Conservation (phyloP, 2,797 vertebrate species). For the Brachyalestes nurse region DNA sequence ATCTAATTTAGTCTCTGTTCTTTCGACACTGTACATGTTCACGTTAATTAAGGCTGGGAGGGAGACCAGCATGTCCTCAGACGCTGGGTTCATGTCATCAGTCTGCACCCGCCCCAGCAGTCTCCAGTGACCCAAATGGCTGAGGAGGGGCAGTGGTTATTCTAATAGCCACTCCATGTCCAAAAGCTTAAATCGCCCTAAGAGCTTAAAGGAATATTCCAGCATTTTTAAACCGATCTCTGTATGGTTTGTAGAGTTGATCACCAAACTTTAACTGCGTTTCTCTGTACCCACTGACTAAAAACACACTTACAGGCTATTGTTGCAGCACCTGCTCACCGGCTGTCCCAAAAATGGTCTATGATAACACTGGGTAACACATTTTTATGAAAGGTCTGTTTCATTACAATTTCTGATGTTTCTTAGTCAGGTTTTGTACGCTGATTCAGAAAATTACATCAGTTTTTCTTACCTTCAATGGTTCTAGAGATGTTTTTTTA, state of each 20-base stretch:
- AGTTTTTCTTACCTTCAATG: too few relatives aligned
- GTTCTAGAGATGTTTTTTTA: too few relatives aligned
- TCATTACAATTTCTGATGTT: too few relatives aligned
- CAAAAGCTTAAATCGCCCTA: conserved; percentile 20
- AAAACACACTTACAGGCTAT: neutral
- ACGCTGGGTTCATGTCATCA: conserved; percentile 44
- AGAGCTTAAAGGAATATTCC: neutral
- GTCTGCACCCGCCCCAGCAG: conserved; percentile 37
- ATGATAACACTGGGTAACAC: too few relatives aligned
- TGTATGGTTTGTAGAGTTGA: neutral
- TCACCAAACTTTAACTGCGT: neutral
- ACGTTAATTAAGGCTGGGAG: conserved; percentile 42
- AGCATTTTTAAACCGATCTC: neutral
- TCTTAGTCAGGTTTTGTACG: too few relatives aligned
- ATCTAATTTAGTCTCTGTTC: conserved; percentile 30
- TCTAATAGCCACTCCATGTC: conserved; percentile 22
- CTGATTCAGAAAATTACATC: too few relatives aligned
- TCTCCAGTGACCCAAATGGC: conserved; percentile 43
- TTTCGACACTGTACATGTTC: conserved; percentile 42
- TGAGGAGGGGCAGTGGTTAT: conserved; percentile 22
- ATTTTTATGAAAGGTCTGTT: too few relatives aligned
- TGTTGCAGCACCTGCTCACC: neutral
- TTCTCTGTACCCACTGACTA: neutral
- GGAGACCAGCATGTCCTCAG: conserved; percentile 19
- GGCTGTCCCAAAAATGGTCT: neutral